Conservation (phyloP, 2,113 vertebrate species). For the Periophthalmus modestus region DNA sequence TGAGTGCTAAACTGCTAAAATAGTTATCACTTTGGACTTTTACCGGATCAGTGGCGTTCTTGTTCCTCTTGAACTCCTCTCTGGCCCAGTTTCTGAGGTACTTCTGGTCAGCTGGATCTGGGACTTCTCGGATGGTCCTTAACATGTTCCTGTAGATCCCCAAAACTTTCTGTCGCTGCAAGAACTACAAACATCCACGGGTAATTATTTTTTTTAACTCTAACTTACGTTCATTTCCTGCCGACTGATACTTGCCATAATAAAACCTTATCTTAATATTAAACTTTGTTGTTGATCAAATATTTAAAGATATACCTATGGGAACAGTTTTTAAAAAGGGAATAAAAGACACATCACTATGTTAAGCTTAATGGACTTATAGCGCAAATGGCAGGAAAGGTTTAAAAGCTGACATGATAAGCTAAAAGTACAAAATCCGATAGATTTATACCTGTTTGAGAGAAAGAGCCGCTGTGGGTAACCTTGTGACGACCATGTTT, state of each 20-base stretch:
- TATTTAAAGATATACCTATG: too few species aligned
- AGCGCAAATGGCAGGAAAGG: too few species aligned
- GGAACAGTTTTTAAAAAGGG: too few species aligned
- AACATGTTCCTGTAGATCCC: conserved; percentile 86
- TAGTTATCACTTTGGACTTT: neutral
- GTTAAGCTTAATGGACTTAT: too few species aligned
- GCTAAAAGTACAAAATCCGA: too few species aligned
- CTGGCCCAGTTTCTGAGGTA: conserved; percentile 87
- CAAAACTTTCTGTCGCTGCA: conserved; percentile 87
- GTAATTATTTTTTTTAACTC: neutral
- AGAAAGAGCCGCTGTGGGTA: conserved; percentile 68
- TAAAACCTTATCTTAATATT: too few species aligned
- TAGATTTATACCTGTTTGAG: conserved; percentile 82
- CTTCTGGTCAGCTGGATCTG: conserved; percentile 78
- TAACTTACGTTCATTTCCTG: too few species aligned
- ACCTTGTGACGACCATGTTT: conserved; percentile 65
- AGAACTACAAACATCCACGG: conserved; percentile 75
- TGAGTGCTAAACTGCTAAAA: too few species aligned
- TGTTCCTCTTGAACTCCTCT: conserved; percentile 90
- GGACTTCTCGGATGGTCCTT: conserved; percentile 81
- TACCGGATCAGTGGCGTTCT: conserved; percentile 84
- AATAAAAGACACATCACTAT: too few species aligned
- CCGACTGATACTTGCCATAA: too few species aligned
- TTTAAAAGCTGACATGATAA: too few species aligned
- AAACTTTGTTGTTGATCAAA: too few species aligned